phyloP scores from a whole-genome alignment of 2,888 invertebrate species.

The Hydrotaea cyrtoneurina region DNA sequence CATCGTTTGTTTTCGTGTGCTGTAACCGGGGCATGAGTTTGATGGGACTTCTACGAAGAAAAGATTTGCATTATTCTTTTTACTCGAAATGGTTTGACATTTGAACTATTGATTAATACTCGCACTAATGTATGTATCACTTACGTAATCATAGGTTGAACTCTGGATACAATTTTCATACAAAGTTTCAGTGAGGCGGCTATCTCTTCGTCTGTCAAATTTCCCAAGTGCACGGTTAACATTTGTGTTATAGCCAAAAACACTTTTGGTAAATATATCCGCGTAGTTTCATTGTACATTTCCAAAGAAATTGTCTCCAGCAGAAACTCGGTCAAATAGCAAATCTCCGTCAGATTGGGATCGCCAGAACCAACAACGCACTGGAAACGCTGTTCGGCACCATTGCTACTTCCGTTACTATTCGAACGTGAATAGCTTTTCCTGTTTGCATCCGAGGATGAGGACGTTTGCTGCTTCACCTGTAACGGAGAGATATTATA shows the following conservation, averaged over 20 bases:
- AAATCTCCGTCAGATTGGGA: constrained; percentile 86
- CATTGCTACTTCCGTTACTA: constrained; percentile 11
- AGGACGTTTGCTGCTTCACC: constrained; percentile 70
- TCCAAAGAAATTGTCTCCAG: constrained; percentile 89
- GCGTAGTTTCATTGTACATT: constrained; percentile 88
- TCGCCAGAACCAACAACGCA: constrained; percentile 84
- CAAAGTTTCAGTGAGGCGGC: constrained; percentile 85
- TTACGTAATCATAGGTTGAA: constrained; percentile 85
- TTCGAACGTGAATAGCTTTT: constrained; percentile 58
- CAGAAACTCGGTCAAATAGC: constrained; percentile 87
- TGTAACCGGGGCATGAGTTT: constrained; percentile 72
- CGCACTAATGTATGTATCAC: background rate
- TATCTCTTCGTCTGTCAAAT: constrained; percentile 82
- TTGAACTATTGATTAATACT: too few relatives aligned
- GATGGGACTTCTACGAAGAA: constrained; percentile 76
- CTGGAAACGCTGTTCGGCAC: constrained; percentile 72
- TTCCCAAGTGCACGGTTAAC: constrained; percentile 83
- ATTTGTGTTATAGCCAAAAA: constrained; percentile 85
- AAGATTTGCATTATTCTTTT: too few relatives aligned
- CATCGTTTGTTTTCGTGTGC: constrained; percentile 66
- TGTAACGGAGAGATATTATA: constrained; percentile 61
- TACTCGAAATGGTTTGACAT: too few relatives aligned
- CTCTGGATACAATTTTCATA: constrained; percentile 87
- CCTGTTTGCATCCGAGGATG: constrained; percentile 39
- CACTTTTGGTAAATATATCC: constrained; percentile 89